Evolutionary conservation across 1,140 invertebrate species (phyloP).

Genomic region (Diploscapter pachys): DNA sequence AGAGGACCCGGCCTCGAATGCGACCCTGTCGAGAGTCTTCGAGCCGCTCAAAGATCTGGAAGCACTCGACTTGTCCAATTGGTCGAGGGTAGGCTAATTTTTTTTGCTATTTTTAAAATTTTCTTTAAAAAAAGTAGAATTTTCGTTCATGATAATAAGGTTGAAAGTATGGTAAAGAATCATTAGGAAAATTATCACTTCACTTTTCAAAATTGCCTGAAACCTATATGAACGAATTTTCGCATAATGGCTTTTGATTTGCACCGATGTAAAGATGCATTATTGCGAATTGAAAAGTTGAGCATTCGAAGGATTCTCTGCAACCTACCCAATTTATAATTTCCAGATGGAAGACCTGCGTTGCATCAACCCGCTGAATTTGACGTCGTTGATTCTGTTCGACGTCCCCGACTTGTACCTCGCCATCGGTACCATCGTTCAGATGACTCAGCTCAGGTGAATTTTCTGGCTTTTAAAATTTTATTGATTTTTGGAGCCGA

Average conservation of each 20-base stretch:
- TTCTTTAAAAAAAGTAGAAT: too few species aligned
- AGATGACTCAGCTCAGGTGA: conserved; percentile 65
- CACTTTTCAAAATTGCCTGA: too few species aligned
- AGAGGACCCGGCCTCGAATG: conserved; percentile 28
- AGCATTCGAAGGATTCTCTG: conserved; percentile 29
- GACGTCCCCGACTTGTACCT: conserved; percentile 67
- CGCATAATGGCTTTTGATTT: not conserved
- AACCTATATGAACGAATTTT: not conserved
- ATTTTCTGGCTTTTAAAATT: conserved; percentile 21
- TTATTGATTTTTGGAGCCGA: too few species aligned
- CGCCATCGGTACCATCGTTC: conserved; percentile 64
- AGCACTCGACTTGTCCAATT: conserved; percentile 76
- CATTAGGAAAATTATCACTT: too few species aligned
- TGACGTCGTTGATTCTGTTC: conserved; percentile 73
- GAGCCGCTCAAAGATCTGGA: conserved; percentile 68
- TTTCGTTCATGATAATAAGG: too few species aligned
- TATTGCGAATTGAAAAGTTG: conserved; percentile 10
- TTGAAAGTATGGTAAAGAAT: too few species aligned
- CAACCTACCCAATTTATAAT: not conserved
- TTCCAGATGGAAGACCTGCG: conserved; percentile 36
- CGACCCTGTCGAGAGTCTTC: conserved; percentile 60
- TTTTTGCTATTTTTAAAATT: not conserved
- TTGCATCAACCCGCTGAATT: conserved; percentile 42
- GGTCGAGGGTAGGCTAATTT: conserved; percentile 47
- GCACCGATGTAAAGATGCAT: too few species aligned